Base-by-base conservation (phyloP, 2,888 invertebrate genomes). In the Epiblema foenella region DNA sequence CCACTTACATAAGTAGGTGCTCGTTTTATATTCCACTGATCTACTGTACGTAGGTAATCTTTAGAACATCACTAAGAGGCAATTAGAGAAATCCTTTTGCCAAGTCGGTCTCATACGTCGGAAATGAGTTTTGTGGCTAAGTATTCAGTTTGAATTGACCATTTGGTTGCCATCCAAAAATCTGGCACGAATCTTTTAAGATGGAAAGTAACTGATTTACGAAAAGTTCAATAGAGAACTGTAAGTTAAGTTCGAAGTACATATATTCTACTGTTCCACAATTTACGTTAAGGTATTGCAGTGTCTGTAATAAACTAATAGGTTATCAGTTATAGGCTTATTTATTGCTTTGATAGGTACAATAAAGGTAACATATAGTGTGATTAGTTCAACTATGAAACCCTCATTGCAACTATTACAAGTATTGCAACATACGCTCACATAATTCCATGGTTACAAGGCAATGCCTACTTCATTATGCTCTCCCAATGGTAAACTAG, bases 101-200 rank as follows among this genome's bases (percentile, higher is more conserved):
- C 71, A 71, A 71, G 62, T 57, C 24, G 18, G 70, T 49, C 18
- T 62, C 71, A 42, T 62, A 62, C 42, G 33, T 24, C 18, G 54
- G 59, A 46, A 70, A 58, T 58, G 59, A 49, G 42, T 52, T 54
- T 20, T 33, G 46, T 29, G 29, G 68, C 17, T 42, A n/a, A n/a
- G n/a, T n/a, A 29, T 62, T 62, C 59, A 56, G 46, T 62, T 71
- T 18, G 62, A 71, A 62, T 67, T 49, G 39, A 24, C 60, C 51
- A 71, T 71, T 71, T 71, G 71, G 71, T 71, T 29, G 37, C 46
- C 65, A 49, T 71, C 71, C 71, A 71, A 71, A 66, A 71, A 67
- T 56, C 56, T 56, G 51, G 52, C 37, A 46, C 20, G n/a, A 12
- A 1, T 37, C 42, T n/a, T 20, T 52, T 51, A 64, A 52, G 46